Base-by-base conservation (phyloP, 2,113 vertebrate genomes). In the Varanus komodoensis region DNA sequence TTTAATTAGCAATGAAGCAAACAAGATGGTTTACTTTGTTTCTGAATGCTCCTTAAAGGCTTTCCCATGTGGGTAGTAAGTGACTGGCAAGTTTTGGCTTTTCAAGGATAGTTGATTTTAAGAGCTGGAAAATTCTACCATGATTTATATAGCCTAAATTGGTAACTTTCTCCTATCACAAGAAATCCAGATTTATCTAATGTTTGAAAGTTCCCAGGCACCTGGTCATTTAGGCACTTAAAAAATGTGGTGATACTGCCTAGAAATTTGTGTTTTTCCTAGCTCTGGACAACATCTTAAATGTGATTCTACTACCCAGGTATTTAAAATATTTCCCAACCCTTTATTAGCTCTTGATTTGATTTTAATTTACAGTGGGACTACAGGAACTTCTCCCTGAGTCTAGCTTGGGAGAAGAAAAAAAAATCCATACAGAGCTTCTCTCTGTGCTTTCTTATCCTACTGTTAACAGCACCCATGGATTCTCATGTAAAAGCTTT, bases 251-350 rank as follows among this genome's bases (percentile, higher is more conserved):
- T 73, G 27, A 87, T 23, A 23, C 6, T 87, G 38, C 52, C 75
- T 64, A 87, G 61, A 75, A 78, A 64, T 61, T 5, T n/a, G 84
- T 6, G 17, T 71, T 71, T 57, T 69, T 29, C 27, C 48, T 4
- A 64, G n/a, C 52, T 50, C 52, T 89, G 68, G 68, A 14, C 75
- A 75, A 57, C 44, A 79, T 52, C 1, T 7, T 34, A 82, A 8
- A 21, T 44, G 14, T 73, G 68, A 89, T 74, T 75, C 52, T 74
- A 83, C 6, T 82, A 69, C 25, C 34, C 27, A 61, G 74, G 8
- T 61, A 75, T 89, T 89, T 89, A 38, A 61, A 89, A 61, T 74
- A 83, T 83, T 9, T 61, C 44, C 44, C 8, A 89, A 25, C 61
- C 61, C 80, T 83, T 38, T 8, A 21, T 74, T 57, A 67, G 57